A percentile compares a stretch with the other conserved stretches of the same genome.
These are phyloP conservation scores for Pygoscelis adeliae DNA, from an alignment of 2,113 vertebrate genomes.

Conservation along the genomic window DNA sequence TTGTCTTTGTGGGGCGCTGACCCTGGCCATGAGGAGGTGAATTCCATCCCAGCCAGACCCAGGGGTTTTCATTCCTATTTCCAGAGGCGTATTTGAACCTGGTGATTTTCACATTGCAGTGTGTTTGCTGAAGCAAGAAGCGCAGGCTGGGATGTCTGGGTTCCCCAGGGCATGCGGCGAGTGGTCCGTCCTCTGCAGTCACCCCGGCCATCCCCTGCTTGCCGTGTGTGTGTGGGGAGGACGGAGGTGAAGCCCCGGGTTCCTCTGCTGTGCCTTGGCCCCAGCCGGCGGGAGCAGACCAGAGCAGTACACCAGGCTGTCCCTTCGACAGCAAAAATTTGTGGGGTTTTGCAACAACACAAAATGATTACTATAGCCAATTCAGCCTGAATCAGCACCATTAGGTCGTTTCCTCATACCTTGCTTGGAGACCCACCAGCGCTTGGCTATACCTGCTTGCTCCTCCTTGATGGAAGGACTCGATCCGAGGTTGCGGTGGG, in stretches of 20 bases:
- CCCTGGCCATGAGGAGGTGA: neutral
- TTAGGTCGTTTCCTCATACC: neutral
- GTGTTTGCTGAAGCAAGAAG: neutral
- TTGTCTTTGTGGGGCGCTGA: neutral
- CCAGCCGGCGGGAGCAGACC: fast-evolving
- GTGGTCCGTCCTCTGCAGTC: neutral
- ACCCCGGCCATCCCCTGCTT: neutral
- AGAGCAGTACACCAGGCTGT: neutral
- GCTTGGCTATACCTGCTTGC: neutral
- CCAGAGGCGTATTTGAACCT: neutral
- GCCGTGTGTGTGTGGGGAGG: neutral
- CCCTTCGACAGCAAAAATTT: fast-evolving
- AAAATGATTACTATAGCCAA: fast-evolving
- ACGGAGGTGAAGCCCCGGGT: neutral
- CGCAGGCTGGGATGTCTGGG: fast-evolving
- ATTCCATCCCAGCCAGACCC: neutral
- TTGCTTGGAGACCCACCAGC: neutral
- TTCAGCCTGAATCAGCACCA: neutral
- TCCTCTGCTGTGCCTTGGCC: neutral
- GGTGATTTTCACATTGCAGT: neutral
- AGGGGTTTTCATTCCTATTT: fast-evolving
- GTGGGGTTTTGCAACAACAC: neutral
- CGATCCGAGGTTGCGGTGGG: fast-evolving
- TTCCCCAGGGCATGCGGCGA: neutral
- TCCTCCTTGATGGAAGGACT: too few relatives aligned